Evolutionary conservation across 64 coral and sea anemone genomes (phyloP), one percentile per base, ranked within the genome.

Genomic region (Orbicella faveolata): DNA sequence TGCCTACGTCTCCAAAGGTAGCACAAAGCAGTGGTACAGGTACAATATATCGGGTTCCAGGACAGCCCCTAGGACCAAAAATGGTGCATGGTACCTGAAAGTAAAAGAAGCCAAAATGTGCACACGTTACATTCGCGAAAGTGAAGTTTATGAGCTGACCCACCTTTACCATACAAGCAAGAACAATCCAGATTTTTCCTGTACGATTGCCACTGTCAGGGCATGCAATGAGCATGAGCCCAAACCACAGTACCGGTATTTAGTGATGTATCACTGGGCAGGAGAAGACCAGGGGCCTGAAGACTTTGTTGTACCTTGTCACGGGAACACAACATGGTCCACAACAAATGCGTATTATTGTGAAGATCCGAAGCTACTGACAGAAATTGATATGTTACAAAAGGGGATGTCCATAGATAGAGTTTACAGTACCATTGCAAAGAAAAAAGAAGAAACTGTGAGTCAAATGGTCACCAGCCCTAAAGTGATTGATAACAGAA

Each of bases 401-500:
- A 78, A 62, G 33, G 81, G 74, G 26, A 73, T 92, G 65, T 92
- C 82, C 14, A 92, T 69, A 77, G 90, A 92, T 30, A 36, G 37
- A 61, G 74, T 87, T 44, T 92, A 87, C 90, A 86, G 59, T 69
- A 75, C 70, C 36, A 79, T 87, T 63, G 90, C 90, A 84, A 92
- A 77, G 33, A 84, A 77, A 63, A 70, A 73, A 2, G 15, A 73
- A 2, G 15, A 77, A 34, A 68, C 89, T 36, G 57, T 86, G 30
- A 92, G 90, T 79, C 14, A 92, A 72, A 91, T 72, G 17, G 53
- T 91, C 23, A 21, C 41, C 2, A 67, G 79, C 23, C 89, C 89
- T 2, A 90, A 90, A 82, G 15, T 90, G 79, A 83, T 90, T 53
- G 79, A 83, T 8, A 92, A 86, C 20, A 61, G 81, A 79, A 92